Percentiles rank a stretch among this genome's conserved stretches.
phyloP scores from a whole-genome alignment of 92 coral and sea anemone species.

The Epizoanthus fatuus region DNA sequence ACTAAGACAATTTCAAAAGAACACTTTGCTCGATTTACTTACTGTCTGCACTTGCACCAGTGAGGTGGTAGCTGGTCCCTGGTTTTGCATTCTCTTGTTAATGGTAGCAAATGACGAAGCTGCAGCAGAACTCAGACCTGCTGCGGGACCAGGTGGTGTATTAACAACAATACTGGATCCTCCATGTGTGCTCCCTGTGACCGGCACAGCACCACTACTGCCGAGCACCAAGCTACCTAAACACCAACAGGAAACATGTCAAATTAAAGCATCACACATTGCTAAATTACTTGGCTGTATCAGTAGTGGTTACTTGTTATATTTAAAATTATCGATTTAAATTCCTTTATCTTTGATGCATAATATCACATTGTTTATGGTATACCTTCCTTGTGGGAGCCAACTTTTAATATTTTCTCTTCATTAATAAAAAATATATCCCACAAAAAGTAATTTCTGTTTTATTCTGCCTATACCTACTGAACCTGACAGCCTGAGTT shows the following conservation, averaged over 20 bases:
- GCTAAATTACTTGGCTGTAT: neutral
- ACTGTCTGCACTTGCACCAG: conserved; percentile 78
- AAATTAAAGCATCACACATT: neutral
- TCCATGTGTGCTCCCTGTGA: conserved; percentile 63
- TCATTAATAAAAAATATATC: too few relatives aligned
- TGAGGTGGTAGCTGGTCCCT: conserved; percentile 65
- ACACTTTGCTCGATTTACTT: conserved; percentile 11
- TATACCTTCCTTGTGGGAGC: too few relatives aligned
- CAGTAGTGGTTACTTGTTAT: too few relatives aligned
- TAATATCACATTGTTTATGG: too few relatives aligned
- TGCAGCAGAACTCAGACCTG: conserved; percentile 76
- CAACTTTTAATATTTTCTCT: too few relatives aligned
- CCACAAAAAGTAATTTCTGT: too few relatives aligned
- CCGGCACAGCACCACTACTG: conserved; percentile 65
- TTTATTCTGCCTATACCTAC: too few relatives aligned
- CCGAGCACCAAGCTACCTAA: conserved; percentile 72
- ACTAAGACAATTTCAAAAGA: neutral
- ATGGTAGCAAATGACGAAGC: conserved; percentile 90
- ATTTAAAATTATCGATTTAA: too few relatives aligned
- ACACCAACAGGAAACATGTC: neutral
- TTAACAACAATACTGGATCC: conserved; percentile 96
- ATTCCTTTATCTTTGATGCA: too few relatives aligned
- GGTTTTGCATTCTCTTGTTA: conserved; percentile 94
- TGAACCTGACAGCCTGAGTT: too few relatives aligned
- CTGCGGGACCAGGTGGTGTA: conserved; percentile 86